A percentile compares a stretch with the other conserved stretches of the same genome.
Evolutionary conservation across 2,888 invertebrate genomes (phyloP).

Genomic region (Oithona nana): DNA sequence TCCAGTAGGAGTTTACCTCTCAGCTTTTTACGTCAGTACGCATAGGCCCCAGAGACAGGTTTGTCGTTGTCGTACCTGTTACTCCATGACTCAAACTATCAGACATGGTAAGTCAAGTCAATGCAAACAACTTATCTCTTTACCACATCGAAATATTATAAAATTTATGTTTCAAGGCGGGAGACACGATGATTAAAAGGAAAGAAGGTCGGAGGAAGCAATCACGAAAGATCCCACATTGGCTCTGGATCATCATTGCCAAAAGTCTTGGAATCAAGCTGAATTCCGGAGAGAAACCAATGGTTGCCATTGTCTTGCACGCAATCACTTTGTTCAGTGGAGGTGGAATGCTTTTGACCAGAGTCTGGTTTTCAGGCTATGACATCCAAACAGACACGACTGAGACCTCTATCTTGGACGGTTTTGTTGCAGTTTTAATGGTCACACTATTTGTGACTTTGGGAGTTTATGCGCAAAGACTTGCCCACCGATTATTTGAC

Average conservation of each 20-base stretch:
- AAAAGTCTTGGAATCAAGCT: conserved; percentile 25
- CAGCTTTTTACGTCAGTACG: too few species aligned
- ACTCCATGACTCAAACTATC: too few species aligned
- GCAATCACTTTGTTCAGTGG: conserved; percentile 23
- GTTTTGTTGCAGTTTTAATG: conserved; percentile 26
- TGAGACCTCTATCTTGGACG: conserved; percentile 25
- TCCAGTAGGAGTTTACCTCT: too few species aligned
- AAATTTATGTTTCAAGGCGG: too few species aligned
- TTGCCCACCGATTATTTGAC: conserved; percentile 27
- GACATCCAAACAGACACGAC: not conserved
- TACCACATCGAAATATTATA: too few species aligned
- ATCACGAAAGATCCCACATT: conserved; percentile 25
- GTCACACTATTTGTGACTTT: conserved; percentile 27
- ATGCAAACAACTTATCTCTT: too few species aligned
- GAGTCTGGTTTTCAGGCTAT: not conserved
- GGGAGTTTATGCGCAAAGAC: conserved; percentile 29
- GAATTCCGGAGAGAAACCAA: conserved; percentile 22
- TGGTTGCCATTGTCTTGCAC: conserved; percentile 25
- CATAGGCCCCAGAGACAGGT: too few species aligned
- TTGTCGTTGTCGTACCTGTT: too few species aligned
- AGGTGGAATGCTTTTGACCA: not conserved
- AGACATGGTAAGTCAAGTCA: too few species aligned
- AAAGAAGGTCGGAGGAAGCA: conserved; percentile 20
- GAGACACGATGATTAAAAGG: too few species aligned
- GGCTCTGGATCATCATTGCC: conserved; percentile 27